These are phyloP conservation scores for Priocnemis perturbator DNA, from an alignment of 2,888 invertebrate species.

Conservation along the genomic window DNA sequence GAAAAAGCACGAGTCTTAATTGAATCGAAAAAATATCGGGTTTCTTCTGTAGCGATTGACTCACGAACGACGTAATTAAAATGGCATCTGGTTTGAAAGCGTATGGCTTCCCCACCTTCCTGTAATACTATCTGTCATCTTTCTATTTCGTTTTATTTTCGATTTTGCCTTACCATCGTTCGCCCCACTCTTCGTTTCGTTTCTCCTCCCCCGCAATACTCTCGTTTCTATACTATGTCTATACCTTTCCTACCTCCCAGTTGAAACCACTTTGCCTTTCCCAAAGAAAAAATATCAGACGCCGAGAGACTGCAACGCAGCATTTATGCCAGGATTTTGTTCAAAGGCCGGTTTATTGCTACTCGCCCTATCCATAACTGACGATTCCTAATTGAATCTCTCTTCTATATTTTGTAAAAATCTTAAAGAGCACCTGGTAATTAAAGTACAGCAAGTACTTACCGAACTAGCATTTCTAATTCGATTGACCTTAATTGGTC, in stretches of 20 bases:
- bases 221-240: too few relatives aligned
- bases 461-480: too few relatives aligned
- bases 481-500: too few relatives aligned
- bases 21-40: constrained; percentile 60
- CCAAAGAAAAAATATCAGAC: background rate
- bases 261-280: background rate
- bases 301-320: background rate
- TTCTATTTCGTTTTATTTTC: constrained; percentile 41
- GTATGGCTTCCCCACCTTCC: constrained; percentile 54
- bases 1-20: constrained; percentile 36
- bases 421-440: too few relatives aligned
- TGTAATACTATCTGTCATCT: constrained; percentile 48
- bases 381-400: too few relatives aligned
- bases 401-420: too few relatives aligned
- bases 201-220: constrained; percentile 1
- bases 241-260: constrained; percentile 1
- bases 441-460: too few relatives aligned
- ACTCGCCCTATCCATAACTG: too few relatives aligned
- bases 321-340: background rate
- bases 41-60: constrained; percentile 60
- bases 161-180: constrained; percentile 7
- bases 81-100: constrained; percentile 60
- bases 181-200: background rate
- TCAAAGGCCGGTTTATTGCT: too few relatives aligned
- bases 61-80: constrained; percentile 65